Base-by-base conservation (phyloP, 1,140 invertebrate genomes). In the Daktulosphaira vitifoliae region DNA sequence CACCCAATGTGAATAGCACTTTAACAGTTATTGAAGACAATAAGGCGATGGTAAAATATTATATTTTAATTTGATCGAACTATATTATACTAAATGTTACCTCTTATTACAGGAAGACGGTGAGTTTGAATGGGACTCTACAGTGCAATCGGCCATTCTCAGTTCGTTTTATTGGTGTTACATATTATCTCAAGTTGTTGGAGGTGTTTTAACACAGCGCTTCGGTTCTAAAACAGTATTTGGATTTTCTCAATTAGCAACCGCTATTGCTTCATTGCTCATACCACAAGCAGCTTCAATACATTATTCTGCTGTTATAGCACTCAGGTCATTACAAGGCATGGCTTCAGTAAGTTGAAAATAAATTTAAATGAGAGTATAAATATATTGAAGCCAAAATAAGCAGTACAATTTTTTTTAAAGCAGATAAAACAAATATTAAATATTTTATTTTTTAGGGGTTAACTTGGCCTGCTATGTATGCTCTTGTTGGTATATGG, bases 381-480 rank as follows among this genome's bases (percentile, higher is more conserved):
- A n/a, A 48, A 48, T 22, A 48, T 48, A 16, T 5, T 48, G n/a
- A 15, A 48, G n/a, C 7, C 5, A n/a, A 48, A 16, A 6, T 48
- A 33, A 33, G 11, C 29, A 33, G 29, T 11, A 11, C 29, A 33
- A 33, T 33, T 33, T 5, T 33, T 6, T 33, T 6, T 6, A 6
- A 33, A 6, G 29, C 29, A 6, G 29, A 33, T 6, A 33, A n/a
- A n/a, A n/a, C n/a, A n/a, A n/a, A n/a, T n/a, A n/a, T n/a, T n/a
- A n/a, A 25, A 39, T 50, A 15, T 26, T 70, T 48, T 72, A 70
- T 77, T n/a, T n/a, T n/a, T 62, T 70, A 88, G 86, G 89, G 89
- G 50, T 78, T 92, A 29, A 90, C 88, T 2, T 92, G 88, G 82
- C 89, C 89, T 26, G 85, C 88, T 1, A 90, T 90, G 82, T 89